phyloP scores from a whole-genome alignment of 2,797 vertebrate species.

The Pampus argenteus region DNA sequence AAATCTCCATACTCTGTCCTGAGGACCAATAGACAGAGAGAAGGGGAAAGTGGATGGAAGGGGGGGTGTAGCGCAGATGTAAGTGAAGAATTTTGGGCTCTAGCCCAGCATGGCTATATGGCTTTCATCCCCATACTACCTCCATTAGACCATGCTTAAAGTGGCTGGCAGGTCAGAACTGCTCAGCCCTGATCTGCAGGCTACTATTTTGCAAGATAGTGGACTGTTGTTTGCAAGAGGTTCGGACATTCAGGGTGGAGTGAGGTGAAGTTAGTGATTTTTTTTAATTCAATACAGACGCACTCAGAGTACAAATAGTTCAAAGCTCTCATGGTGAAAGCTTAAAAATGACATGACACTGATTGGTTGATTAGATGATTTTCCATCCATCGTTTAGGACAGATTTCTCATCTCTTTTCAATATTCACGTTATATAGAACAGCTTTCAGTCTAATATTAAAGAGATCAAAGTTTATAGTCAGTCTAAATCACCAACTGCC shows the following conservation, averaged over 20 bases:
- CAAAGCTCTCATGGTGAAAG: background rate
- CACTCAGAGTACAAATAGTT: background rate
- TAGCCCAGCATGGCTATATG: conserved; percentile 17
- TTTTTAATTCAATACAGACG: background rate
- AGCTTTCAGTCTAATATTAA: too few species aligned
- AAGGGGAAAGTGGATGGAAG: background rate
- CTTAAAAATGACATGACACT: background rate
- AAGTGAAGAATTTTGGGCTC: conserved; percentile 42
- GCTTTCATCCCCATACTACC: conserved; percentile 54
- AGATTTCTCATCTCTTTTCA: too few species aligned
- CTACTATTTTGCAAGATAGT: background rate
- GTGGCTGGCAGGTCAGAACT: conserved; percentile 19
- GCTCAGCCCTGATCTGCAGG: conserved; percentile 8
- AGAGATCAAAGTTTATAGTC: too few species aligned
- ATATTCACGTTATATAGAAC: too few species aligned
- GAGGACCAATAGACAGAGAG: conserved; percentile 50
- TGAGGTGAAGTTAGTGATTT: background rate
- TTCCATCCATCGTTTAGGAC: too few species aligned
- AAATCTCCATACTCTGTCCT: conserved; percentile 61
- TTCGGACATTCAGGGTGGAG: background rate
- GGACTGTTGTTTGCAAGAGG: conserved; percentile 6
- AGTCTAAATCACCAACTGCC: too few species aligned
- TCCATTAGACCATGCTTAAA: conserved; percentile 38
- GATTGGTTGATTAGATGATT: too few species aligned
- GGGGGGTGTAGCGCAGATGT: conserved; percentile 15